Evolutionary conservation across 30 jellyfish, hydroid and myxozoan genomes (phyloP).

Genomic region (Cassiopea xamachana): DNA sequence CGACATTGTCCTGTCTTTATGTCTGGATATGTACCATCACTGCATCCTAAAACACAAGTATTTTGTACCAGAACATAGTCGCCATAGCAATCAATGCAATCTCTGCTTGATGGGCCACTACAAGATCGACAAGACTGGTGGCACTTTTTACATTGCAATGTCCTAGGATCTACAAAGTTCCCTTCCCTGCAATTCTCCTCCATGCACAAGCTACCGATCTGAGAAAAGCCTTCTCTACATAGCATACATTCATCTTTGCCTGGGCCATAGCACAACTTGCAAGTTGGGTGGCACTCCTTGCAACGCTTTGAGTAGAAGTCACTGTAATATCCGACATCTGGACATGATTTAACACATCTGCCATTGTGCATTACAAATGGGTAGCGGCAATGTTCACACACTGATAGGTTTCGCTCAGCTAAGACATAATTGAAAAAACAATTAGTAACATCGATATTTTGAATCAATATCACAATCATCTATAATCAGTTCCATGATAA

Average conservation of each 20-base stretch:
- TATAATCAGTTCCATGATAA: no score
- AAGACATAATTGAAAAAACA: background rate
- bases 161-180: constrained; percentile 27
- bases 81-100: constrained; percentile 81
- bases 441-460: no score
- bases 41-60: constrained; percentile 58
- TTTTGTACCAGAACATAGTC: constrained; percentile 40
- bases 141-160: constrained; percentile 73
- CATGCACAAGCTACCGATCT: constrained; percentile 44
- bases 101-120: constrained; percentile 75
- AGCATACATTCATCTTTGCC: constrained; percentile 68
- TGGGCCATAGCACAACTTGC: constrained; percentile 86
- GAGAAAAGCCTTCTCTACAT: constrained; percentile 62
- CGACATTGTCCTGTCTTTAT: constrained; percentile 60
- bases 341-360: constrained; percentile 83
- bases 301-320: constrained; percentile 62
- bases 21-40: constrained; percentile 61
- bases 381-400: constrained; percentile 66
- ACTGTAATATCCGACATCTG: constrained; percentile 60
- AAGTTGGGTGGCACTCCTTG: constrained; percentile 83
- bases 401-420: constrained; percentile 45
- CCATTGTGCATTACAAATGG: constrained; percentile 75
- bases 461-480: no score
- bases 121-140: constrained; percentile 87
- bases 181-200: constrained; percentile 59